Base-by-base conservation (phyloP, 2,113 vertebrate species). In the Synchiropus splendidus region DNA sequence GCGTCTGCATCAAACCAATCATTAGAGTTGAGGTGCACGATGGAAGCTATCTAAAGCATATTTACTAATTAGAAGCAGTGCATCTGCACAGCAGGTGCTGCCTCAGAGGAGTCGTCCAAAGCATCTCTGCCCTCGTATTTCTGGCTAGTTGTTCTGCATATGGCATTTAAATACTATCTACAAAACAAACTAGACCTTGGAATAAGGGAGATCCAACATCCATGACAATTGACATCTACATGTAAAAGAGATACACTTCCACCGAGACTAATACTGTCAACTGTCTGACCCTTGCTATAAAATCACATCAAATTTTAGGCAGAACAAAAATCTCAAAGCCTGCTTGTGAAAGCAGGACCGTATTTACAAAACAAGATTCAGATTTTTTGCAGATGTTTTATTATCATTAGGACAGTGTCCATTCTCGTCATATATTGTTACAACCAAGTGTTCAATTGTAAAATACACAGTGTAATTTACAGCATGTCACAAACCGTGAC, bases 401-500 rank as follows among this genome's bases (percentile, higher is more conserved):
- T 65, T 45, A 1, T 27, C 12, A 8, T 40, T 45, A 41, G 15
- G 4, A 36, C n/a, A 36, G 17, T 39, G 50, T 33, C 8, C 27
- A 16, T 16, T 11, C 18, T 18, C 1, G 21, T 27, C 43, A 18
- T 31, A 42, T 41, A 33, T 32, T 11, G 21, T 45, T 52, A 36
- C 48, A 58, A 62, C 30, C 36, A 42, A 10, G 1, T 49, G 37
- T 59, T 72, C 61, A 44, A 59, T 60, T 54, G 55, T 63, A 62
- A 69, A 75, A 64, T 16, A 58, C 47, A 55, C 30, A 13, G 36
- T 36, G 51, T 62, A 11, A 64, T 67, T 46, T 56, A 61, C 46
- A 54, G 30, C 16, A 46, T 18, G 16, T 41, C 18, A 58, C 52
- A 54, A 51, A 65, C 54, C 27, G 9, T 9, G 54, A 48, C 13